A percentile compares a stretch with the other conserved stretches of the same genome.
Conservation (phyloP, 2,797 vertebrate genomes). For the Darevskia mixta region DNA sequence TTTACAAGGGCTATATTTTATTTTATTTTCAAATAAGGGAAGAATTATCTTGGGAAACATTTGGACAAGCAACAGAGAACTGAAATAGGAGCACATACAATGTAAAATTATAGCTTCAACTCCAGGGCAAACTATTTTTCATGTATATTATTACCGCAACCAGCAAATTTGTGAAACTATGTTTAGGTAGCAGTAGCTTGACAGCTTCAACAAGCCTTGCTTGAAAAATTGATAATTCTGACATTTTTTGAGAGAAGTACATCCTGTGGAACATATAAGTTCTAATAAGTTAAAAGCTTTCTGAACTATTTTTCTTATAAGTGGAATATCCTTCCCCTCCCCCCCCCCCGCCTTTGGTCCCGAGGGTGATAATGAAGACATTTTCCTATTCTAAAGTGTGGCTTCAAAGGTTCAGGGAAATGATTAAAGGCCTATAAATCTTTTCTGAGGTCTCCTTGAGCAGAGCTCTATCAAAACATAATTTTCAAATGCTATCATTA, state of each 20-base stretch:
- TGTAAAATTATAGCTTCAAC: background rate
- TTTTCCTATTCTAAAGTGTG: conserved; percentile 38
- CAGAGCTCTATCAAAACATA: conserved; percentile 38
- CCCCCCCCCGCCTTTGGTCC: conserved; percentile 37
- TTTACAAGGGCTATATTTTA: background rate
- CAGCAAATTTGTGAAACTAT: conserved; percentile 1
- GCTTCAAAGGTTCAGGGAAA: conserved; percentile 8
- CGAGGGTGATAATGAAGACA: conserved; percentile 25
- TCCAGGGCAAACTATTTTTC: background rate
- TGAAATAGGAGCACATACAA: background rate
- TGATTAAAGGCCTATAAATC: conserved; percentile 46
- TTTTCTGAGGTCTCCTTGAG: conserved; percentile 29
- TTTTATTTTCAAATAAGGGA: background rate
- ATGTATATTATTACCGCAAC: background rate
- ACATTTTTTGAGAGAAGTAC: background rate
- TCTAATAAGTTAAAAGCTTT: conserved; percentile 16
- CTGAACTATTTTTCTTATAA: conserved; percentile 34
- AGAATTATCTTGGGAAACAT: background rate
- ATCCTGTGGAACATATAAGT: conserved; percentile 2
- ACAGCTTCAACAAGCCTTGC: conserved; percentile 15
- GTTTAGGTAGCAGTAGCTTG: background rate
- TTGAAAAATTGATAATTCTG: conserved; percentile 19
- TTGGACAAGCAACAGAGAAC: background rate
- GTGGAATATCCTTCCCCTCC: conserved; percentile 31
- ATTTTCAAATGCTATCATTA: conserved; percentile 15